These are phyloP conservation scores for Cladopsammia gracilis DNA, from an alignment of 64 coral and sea anemone genomes.

Conservation along the genomic window DNA sequence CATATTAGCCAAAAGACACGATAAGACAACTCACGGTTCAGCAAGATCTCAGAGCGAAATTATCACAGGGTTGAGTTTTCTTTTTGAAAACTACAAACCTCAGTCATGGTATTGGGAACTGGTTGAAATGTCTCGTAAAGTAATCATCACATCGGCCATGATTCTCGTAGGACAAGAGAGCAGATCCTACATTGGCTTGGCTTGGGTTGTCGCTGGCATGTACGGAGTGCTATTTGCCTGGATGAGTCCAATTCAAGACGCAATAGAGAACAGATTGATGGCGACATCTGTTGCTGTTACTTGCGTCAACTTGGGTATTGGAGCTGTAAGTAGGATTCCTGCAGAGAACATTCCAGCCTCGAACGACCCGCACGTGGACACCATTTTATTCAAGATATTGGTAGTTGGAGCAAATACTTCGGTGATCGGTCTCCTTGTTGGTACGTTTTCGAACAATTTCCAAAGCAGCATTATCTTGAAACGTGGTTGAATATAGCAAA, in stretches of 20 bases:
- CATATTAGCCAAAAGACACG: too few species aligned
- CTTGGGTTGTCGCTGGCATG: background rate
- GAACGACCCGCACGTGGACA: conserved; percentile 28
- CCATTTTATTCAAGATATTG: conserved; percentile 25
- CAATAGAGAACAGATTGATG: background rate
- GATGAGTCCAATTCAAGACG: background rate
- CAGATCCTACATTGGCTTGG: background rate
- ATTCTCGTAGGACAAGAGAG: background rate
- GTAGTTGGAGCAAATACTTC: conserved; percentile 34
- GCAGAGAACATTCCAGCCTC: conserved; percentile 8
- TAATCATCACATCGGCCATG: background rate
- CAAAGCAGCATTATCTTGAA: too few species aligned
- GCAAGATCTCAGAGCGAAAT: background rate
- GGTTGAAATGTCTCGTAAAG: conserved; percentile 16
- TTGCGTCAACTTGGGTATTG: background rate
- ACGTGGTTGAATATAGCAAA: too few species aligned
- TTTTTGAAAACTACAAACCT: conserved; percentile 11
- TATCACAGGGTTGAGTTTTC: too few species aligned
- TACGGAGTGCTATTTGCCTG: background rate
- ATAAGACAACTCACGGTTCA: background rate
- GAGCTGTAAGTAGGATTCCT: conserved; percentile 1
- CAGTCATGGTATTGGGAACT: conserved; percentile 20
- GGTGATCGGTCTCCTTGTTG: conserved; percentile 33
- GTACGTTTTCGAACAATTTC: background rate
- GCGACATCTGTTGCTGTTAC: conserved; percentile 2